Base-by-base conservation (phyloP, 2,888 invertebrate genomes). In the Coleophora deauratella region DNA sequence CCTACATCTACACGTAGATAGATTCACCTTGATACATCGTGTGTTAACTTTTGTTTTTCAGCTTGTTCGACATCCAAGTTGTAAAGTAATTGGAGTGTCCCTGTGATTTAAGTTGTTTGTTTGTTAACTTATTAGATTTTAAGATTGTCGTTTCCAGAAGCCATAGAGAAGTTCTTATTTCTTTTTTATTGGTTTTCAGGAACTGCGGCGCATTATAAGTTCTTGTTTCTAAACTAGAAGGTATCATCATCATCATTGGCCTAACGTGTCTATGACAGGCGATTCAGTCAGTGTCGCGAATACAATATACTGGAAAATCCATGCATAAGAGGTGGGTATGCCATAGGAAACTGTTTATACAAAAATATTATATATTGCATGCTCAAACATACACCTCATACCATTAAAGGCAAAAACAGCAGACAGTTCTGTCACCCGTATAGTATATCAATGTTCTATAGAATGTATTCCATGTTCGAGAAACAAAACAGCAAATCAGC, bases 361-460 rank as follows among this genome's bases (percentile, higher is more conserved):
- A 21, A 21, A 21, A 21, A 21, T 21, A 21, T 21, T 21, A 21
- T 21, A 21, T 4, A 21, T 21, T 3, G 21, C 21, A 21, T 21
- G 21, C 6, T 21, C 6, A 6, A 21, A 3, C 21, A 6, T 4
- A 3, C 21, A 21, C 3, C 21, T 21, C 6, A 21, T 21, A 21
- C 21, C 21, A 21, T 21, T n/a, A n/a, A n/a, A n/a, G n/a, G n/a
- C n/a, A n/a, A 43, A 46, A 40, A 40, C 45, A 46, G 33, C 33
- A 57, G 46, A 56, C 59, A 66, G 64, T 60, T 53, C 60, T 69
- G 75, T 74, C 77, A 75, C 62, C 54, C 53, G 67, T 73, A 77
- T 77, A 78, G 81, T 77, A 66, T 68, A 72, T 80, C 80, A 77
- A 75, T 77, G 72, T 77, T 70, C 62, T 65, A 64, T 68, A 65